These are phyloP conservation scores for Sus scrofa DNA, from an alignment of 2,113 vertebrate genomes.

Conservation along the genomic window DNA sequence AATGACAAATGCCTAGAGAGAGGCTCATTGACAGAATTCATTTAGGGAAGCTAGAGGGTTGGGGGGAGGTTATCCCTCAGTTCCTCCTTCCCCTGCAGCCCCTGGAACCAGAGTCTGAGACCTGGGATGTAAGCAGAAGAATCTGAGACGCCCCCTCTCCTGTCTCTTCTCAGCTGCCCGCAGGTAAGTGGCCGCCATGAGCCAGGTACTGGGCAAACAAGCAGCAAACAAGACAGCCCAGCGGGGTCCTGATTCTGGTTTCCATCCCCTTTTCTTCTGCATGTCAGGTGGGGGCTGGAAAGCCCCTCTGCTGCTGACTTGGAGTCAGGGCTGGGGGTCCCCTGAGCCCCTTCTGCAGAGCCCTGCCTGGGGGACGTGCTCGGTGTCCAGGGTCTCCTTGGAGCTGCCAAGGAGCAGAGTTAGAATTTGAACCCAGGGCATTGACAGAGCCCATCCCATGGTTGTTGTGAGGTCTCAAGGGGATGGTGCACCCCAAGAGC, in stretches of 20 bases:
- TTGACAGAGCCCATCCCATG: accelerated
- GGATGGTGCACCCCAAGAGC: not conserved
- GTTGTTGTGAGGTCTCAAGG: not conserved
- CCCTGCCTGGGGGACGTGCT: not conserved
- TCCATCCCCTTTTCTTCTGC: not conserved
- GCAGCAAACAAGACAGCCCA: not conserved
- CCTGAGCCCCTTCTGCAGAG: not conserved
- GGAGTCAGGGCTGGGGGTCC: not conserved
- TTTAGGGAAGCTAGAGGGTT: not conserved
- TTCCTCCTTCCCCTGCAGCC: not conserved
- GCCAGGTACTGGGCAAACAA: not conserved
- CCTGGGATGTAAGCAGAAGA: not conserved
- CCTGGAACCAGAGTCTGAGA: not conserved
- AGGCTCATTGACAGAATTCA: not conserved
- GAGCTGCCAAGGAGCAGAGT: not conserved
- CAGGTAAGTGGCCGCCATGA: not conserved
- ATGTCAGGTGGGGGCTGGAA: not conserved
- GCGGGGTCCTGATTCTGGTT: not conserved
- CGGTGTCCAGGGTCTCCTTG: not conserved
- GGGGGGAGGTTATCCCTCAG: not conserved
- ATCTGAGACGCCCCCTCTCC: not conserved
- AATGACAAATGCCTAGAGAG: not conserved
- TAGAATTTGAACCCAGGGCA: not conserved
- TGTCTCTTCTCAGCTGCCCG: not conserved
- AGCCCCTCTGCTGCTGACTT: not conserved